Conservation (phyloP, 1,140 invertebrate species). For the Xylocopa sonorina region DNA sequence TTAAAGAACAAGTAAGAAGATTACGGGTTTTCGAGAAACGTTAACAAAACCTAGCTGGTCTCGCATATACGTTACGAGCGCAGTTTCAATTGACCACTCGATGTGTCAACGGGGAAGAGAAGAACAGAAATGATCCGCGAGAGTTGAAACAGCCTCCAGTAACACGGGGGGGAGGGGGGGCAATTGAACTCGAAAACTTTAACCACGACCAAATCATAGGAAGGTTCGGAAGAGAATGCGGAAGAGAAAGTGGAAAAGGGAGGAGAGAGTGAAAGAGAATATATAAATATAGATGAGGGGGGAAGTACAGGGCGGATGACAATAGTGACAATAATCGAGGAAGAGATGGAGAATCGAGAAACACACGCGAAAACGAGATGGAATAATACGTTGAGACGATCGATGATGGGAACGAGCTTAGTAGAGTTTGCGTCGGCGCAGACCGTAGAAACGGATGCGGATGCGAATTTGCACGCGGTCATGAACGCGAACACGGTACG, state of each 20-base stretch:
- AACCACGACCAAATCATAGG: not conserved
- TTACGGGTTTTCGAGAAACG: not conserved
- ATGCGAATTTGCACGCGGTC: constrained; percentile 1
- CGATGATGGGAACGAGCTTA: constrained; percentile 2
- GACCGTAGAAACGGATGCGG: no score
- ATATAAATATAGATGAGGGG: not conserved
- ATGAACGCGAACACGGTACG: not conserved
- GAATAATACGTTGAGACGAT: not conserved
- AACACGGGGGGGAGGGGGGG: not conserved
- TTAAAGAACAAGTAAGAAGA: not conserved
- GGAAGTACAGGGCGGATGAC: not conserved
- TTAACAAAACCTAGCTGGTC: not conserved
- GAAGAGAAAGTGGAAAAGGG: constrained; percentile 10
- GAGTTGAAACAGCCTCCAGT: not conserved
- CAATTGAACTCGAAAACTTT: not conserved
- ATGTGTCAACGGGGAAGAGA: not conserved
- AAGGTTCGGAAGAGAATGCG: constrained; percentile 1
- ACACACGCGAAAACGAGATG: not conserved
- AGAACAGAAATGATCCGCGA: no score
- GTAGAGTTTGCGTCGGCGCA: not conserved
- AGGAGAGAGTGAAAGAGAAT: not conserved
- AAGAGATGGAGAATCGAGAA: not conserved
- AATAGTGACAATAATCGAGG: not conserved
- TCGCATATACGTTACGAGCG: no score
- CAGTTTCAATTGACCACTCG: no score